Base-by-base conservation (phyloP, 2,888 invertebrate genomes). In the Dendrolimus houi region DNA sequence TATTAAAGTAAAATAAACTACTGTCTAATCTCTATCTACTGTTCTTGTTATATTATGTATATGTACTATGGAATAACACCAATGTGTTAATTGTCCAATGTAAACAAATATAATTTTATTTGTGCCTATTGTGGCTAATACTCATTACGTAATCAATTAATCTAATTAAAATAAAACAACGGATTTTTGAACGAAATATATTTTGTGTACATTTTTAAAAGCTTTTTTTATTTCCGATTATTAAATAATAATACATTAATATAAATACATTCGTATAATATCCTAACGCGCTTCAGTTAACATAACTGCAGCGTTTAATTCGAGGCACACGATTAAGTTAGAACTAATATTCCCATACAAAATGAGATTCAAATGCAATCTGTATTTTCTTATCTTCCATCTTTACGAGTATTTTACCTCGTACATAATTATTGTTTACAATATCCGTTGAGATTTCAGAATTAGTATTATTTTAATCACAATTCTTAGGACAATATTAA, bases 241-340 rank as follows among this genome's bases (percentile, higher is more conserved):
- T 57, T 57, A 56, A 55, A 42, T 47, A n/a, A 47, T 47, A 47
- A 17, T 55, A 14, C n/a, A 47, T 29, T 55, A 52, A n/a, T 52
- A 60, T 59, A 64, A 61, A 61, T 63, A 65, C 52, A 60, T 55
- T 59, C 60, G 6, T 47, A 10, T 14, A 47, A 47, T 74, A 76
- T 66, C 64, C 66, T 75, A 74, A 62, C 66, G 68, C 72, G 73
- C 62, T 72, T 70, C 79, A 83, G 83, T 85, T 83, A 83, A 85
- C 80, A 83, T 85, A 85, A 83, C 84, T 79, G 74, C 64, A 70
- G 61, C 77, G 72, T 65, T 64, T 67, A 69, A 74, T 71, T 78
- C 75, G 79, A 83, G 83, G 81, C 80, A 82, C 79, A 67, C 64
- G 62, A 65, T 72, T 70, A 56, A 9, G 12, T 12, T 47, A 47